Base-by-base conservation (phyloP, 30 jellyfish, hydroid and myxozoan genomes). In the Aurelia sp. region DNA sequence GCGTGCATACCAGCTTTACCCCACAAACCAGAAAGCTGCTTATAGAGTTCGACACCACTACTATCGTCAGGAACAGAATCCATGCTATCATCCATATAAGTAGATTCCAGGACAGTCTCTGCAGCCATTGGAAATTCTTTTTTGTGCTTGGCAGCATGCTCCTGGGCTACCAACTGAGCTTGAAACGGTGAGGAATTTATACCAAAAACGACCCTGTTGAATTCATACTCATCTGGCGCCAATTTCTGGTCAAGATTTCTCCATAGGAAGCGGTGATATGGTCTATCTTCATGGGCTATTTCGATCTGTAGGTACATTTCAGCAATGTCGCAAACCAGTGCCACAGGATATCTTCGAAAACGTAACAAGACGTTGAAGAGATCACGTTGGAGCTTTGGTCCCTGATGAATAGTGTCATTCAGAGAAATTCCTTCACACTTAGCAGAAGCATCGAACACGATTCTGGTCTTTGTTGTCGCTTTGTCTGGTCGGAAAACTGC, bases 341-440 rank as follows among this genome's bases (percentile, higher is more conserved):
- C 94, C 40, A 89, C 96, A 7, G 97, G 96, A 63, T 65, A 72
- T 12, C 74, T 3, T 80, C 90, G 20, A 61, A 89, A 89, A 18
- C 97, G 67, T 17, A 76, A 52, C 52, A 48, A 2, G 12, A 76
- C 57, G 2, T 15, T 30, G 30, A 76, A 76, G 4, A 48, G 19
- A 5, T 22, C 84, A 24, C 72, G 3, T 67, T 82, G 92, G 65
- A 82, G 80, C 44, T 82, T 82, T 55, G 92, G 86, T 63, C 92
- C 92, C 22, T 63, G 19, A 55, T 82, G 35, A 21, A 82, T 82
- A 77, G 35, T 65, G 31, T 70, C 92, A 68, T 82, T 82, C 92
- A 82, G 60, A 27, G 87, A 67, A 48, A 16, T 35, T 8, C 78
- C 87, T 53, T 82, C 82, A 71, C 48, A 38, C 82, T 71, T 31